Percentiles rank a stretch among this genome's conserved stretches.
Evolutionary conservation across 2,888 invertebrate genomes (phyloP).

Genomic region (Myathropa florea): DNA sequence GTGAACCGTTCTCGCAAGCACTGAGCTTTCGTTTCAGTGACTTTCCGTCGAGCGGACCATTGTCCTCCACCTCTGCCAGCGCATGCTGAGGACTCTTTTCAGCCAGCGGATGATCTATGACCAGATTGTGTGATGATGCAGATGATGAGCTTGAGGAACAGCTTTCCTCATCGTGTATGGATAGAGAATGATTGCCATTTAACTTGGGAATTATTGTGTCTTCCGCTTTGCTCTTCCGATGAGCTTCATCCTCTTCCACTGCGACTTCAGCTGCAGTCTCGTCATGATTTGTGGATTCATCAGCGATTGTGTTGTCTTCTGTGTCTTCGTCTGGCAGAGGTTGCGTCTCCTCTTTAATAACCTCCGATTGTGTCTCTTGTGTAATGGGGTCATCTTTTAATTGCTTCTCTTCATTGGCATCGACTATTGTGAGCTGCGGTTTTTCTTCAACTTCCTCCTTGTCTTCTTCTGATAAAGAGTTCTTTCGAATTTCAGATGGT

Average conservation of each 20-base stretch:
- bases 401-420: background rate
- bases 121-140: conserved; percentile 78
- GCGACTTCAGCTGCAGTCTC: background rate
- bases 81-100: conserved; percentile 60
- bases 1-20: conserved; percentile 62
- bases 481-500: background rate
- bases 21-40: conserved; percentile 74
- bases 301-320: background rate
- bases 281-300: background rate
- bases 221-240: background rate
- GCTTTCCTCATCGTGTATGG: conserved; percentile 56
- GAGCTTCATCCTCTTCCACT: background rate
- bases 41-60: background rate
- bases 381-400: background rate
- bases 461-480: conserved; percentile 1
- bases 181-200: conserved; percentile 55
- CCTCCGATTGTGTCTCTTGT: background rate
- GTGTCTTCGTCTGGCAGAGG: background rate
- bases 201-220: conserved; percentile 28
- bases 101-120: conserved; percentile 78
- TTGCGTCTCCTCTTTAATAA: background rate
- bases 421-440: background rate
- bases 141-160: conserved; percentile 73
- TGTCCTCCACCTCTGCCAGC: background rate
- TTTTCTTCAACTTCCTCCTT: background rate